A percentile compares a stretch with the other conserved stretches of the same genome.
Evolutionary conservation across 2,888 invertebrate genomes (phyloP).

Genomic region (Lamproptera curius): DNA sequence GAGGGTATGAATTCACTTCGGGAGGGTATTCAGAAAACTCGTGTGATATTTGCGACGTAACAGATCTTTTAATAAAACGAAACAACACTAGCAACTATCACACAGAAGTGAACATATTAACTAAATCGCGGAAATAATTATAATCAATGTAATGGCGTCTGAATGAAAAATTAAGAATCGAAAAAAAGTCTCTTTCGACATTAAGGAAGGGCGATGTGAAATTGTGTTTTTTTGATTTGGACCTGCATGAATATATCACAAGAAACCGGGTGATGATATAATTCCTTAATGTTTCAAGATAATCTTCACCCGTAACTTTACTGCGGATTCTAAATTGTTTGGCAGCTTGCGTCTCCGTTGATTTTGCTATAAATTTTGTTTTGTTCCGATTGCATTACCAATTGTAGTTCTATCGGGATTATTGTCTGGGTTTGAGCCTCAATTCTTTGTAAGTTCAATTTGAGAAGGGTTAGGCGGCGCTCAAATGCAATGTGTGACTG

Average conservation of each 20-base stretch:
- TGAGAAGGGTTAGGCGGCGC: conserved; percentile 46
- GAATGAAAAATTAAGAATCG: conserved; percentile 1
- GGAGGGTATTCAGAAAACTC: conserved; percentile 23
- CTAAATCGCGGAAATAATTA: conserved; percentile 4
- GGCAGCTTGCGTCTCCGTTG: conserved; percentile 63
- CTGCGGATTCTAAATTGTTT: conserved; percentile 22
- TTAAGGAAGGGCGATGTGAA: conserved; percentile 12
- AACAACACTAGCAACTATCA: conserved; percentile 13
- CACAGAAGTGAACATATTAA: conserved; percentile 13
- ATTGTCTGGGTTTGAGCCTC: conserved; percentile 38
- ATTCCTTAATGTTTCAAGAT: conserved; percentile 20
- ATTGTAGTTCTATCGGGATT: conserved; percentile 4
- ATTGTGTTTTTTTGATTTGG: neutral
- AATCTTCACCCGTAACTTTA: conserved; percentile 14
- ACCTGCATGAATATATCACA: neutral
- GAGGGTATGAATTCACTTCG: conserved; percentile 28
- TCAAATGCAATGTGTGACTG: conserved; percentile 45
- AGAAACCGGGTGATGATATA: neutral
- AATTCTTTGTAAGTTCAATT: conserved; percentile 60
- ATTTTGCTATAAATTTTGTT: conserved; percentile 28
- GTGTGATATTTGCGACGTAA: conserved; percentile 25
- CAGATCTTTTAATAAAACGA: conserved; percentile 8
- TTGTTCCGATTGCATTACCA: conserved; percentile 13
- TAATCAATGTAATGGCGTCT: conserved; percentile 14
- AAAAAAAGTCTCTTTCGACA: conserved; percentile 12